Conservation (phyloP, 1,140 invertebrate species). For the Venustaconcha ellipsiformis region DNA sequence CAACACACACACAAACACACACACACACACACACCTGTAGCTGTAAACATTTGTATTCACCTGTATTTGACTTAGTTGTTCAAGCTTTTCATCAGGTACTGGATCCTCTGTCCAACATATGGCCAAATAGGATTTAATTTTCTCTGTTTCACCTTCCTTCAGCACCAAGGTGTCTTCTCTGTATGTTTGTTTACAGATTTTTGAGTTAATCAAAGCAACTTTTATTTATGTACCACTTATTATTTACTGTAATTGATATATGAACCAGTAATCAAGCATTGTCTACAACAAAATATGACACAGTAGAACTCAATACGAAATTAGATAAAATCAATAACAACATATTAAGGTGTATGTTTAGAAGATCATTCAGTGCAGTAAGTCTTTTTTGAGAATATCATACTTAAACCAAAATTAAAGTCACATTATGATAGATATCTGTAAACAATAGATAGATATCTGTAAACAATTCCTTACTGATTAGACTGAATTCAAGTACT, state of each 20-base stretch:
- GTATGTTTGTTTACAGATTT: conserved; percentile 38
- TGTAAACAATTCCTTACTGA: too few relatives aligned
- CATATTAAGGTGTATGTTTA: too few relatives aligned
- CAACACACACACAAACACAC: too few relatives aligned
- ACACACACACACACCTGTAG: too few relatives aligned
- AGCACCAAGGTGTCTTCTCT: conserved; percentile 80
- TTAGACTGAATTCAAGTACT: too few relatives aligned
- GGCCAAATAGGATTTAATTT: conserved; percentile 60
- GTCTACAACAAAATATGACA: too few relatives aligned
- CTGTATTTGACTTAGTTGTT: conserved; percentile 70
- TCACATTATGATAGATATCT: too few relatives aligned
- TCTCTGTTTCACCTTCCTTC: conserved; percentile 75
- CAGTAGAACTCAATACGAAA: too few relatives aligned
- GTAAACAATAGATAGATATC: too few relatives aligned
- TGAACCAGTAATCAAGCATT: too few relatives aligned
- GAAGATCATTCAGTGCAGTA: too few relatives aligned
- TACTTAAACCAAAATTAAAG: background rate
- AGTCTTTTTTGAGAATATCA: background rate
- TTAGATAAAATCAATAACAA: too few relatives aligned
- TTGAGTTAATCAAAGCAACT: background rate
- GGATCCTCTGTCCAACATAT: conserved; percentile 53
- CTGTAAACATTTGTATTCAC: conserved; percentile 69
- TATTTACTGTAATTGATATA: background rate
- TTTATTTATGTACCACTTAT: background rate
- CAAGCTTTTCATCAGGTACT: conserved; percentile 38